Evolutionary conservation across 2,888 invertebrate genomes (phyloP).

Genomic region (Acronicta psi): DNA sequence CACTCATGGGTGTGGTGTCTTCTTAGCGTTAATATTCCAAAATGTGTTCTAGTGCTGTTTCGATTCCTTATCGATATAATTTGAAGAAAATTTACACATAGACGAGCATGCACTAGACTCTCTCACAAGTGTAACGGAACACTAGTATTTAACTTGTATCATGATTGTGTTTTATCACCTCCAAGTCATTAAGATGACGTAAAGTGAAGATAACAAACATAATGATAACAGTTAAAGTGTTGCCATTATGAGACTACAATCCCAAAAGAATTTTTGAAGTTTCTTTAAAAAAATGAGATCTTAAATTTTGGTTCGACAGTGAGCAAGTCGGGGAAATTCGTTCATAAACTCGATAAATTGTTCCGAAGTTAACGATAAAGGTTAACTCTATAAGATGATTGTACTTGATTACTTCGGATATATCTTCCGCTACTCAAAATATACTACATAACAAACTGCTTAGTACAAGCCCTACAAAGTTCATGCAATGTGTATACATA

Average conservation of each 20-base stretch:
- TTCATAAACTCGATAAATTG: conserved; percentile 76
- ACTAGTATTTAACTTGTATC: conserved; percentile 45
- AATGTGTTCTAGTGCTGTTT: conserved; percentile 33
- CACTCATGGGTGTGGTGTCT: conserved; percentile 51
- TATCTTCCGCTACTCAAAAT: conserved; percentile 65
- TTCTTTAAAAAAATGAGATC: conserved; percentile 81
- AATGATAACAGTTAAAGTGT: conserved; percentile 51
- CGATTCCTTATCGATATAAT: conserved; percentile 16
- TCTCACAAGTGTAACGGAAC: conserved; percentile 55
- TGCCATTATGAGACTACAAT: conserved; percentile 46
- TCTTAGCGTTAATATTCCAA: conserved; percentile 29
- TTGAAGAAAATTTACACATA: conserved; percentile 26
- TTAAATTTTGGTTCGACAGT: conserved; percentile 85
- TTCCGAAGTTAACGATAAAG: conserved; percentile 68
- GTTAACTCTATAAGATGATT: conserved; percentile 74
- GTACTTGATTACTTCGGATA: conserved; percentile 80
- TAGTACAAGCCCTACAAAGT: conserved; percentile 73
- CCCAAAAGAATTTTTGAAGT: conserved; percentile 52
- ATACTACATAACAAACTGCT: conserved; percentile 66
- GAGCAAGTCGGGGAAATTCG: conserved; percentile 82
- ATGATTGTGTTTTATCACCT: conserved; percentile 37
- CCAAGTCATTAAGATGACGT: conserved; percentile 42
- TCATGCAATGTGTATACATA: conserved; percentile 72
- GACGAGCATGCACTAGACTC: conserved; percentile 25
- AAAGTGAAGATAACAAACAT: conserved; percentile 37